These are phyloP conservation scores for Morphnarchus princeps DNA, from an alignment of 2,113 vertebrate species.

Conservation along the genomic window DNA sequence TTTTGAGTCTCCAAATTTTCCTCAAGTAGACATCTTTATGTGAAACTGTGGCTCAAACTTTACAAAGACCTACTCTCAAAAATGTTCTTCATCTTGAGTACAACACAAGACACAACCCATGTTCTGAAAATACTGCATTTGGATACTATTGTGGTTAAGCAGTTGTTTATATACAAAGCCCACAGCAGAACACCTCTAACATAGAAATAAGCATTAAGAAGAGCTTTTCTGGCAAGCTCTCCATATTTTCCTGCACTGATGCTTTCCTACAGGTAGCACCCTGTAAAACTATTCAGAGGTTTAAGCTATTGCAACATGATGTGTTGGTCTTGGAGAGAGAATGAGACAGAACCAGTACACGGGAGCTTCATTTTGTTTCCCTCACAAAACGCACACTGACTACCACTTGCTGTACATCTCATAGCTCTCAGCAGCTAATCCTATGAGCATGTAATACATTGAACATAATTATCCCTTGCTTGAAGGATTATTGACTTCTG, in stretches of 20 bases:
- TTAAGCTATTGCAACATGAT: neutral
- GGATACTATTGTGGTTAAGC: neutral
- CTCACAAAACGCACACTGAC: neutral
- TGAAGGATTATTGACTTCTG: conserved; percentile 25
- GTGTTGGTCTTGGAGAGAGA: neutral
- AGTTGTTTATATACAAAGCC: neutral
- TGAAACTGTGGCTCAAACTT: neutral
- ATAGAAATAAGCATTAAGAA: neutral
- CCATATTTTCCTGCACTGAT: neutral
- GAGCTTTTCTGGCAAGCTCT: neutral
- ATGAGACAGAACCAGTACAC: rapidly evolving
- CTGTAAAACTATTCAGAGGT: neutral
- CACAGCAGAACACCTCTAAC: neutral
- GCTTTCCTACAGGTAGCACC: neutral
- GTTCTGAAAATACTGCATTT: neutral
- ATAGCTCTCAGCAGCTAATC: neutral
- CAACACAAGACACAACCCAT: neutral
- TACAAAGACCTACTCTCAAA: neutral
- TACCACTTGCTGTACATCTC: neutral
- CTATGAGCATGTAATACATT: neutral
- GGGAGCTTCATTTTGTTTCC: neutral
- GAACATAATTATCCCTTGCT: neutral
- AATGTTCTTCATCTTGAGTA: neutral
- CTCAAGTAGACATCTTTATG: neutral
- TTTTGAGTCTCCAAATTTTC: neutral